phyloP scores from a whole-genome alignment of 37 sponge, comb jelly and placozoan species.

The Beroe forskalii region DNA sequence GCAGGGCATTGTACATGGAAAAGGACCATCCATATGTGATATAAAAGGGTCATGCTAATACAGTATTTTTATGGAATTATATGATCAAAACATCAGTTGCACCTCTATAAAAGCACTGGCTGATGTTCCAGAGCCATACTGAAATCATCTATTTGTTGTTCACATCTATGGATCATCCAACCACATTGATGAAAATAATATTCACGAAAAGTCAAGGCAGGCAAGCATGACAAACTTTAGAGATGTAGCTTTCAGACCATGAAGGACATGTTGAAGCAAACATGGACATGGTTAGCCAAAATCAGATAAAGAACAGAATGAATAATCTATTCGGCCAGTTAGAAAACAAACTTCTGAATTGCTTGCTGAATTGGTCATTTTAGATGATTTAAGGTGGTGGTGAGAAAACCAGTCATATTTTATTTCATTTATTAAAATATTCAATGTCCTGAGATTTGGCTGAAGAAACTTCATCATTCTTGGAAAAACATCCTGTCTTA shows the following conservation, averaged over 20 bases:
- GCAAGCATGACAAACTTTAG: background rate
- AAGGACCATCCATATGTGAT: background rate
- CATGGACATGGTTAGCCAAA: background rate
- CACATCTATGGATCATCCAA: background rate
- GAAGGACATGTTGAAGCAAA: background rate
- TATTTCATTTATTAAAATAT: background rate
- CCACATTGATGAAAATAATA: background rate
- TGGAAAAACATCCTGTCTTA: background rate
- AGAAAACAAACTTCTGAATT: background rate
- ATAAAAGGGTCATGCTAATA: background rate
- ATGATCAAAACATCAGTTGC: slow-evolving; percentile 8
- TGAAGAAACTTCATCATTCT: background rate
- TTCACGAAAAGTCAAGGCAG: background rate
- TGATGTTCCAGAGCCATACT: background rate
- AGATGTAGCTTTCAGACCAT: background rate
- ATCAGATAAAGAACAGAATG: background rate
- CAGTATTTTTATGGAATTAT: slow-evolving; percentile 18
- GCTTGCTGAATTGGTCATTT: slow-evolving; percentile 1
- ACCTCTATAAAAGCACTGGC: background rate
- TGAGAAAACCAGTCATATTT: background rate
- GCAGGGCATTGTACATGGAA: background rate
- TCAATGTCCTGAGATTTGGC: background rate
- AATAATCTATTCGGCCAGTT: background rate
- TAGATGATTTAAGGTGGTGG: background rate
- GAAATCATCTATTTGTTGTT: background rate